A percentile compares a stretch with the other conserved stretches of the same genome.
phyloP scores from a whole-genome alignment of 2,113 vertebrate genomes.

The Sclerurus mexicanus region DNA sequence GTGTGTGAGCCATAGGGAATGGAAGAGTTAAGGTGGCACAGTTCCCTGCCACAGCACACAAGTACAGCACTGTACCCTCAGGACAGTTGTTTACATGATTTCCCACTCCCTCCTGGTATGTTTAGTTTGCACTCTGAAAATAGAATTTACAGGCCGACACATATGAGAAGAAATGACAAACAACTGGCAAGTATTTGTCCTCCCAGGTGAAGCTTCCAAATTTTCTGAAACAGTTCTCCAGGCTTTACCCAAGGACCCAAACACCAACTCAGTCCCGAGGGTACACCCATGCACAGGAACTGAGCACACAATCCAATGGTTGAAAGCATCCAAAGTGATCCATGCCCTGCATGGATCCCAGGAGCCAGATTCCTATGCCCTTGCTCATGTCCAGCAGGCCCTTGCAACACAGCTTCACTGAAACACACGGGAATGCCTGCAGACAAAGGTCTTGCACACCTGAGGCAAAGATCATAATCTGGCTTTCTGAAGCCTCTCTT shows the following conservation, averaged over 20 bases:
- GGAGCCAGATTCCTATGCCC: not conserved
- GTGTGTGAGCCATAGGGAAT: accelerated
- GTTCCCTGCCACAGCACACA: not conserved
- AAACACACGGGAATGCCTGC: not conserved
- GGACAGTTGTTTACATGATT: not conserved
- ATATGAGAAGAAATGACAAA: not conserved
- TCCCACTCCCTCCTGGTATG: not conserved
- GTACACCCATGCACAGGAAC: not conserved
- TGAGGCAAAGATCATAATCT: not conserved
- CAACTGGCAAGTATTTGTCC: not conserved
- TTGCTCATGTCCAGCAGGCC: not conserved
- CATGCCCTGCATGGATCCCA: not conserved
- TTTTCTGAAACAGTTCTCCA: not conserved
- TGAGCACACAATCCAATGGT: accelerated
- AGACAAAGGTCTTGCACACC: not conserved
- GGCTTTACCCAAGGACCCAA: not conserved
- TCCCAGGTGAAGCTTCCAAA: not conserved
- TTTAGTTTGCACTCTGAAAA: constrained; percentile 8
- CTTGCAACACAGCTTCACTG: not conserved
- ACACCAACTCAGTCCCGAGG: not conserved
- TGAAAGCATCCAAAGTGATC: not conserved
- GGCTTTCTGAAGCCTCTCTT: not conserved
- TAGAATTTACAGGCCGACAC: not conserved
- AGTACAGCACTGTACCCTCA: not conserved
- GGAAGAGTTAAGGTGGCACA: not conserved